phyloP scores from a whole-genome alignment of 2,113 vertebrate species.

The Anguilla rostrata region DNA sequence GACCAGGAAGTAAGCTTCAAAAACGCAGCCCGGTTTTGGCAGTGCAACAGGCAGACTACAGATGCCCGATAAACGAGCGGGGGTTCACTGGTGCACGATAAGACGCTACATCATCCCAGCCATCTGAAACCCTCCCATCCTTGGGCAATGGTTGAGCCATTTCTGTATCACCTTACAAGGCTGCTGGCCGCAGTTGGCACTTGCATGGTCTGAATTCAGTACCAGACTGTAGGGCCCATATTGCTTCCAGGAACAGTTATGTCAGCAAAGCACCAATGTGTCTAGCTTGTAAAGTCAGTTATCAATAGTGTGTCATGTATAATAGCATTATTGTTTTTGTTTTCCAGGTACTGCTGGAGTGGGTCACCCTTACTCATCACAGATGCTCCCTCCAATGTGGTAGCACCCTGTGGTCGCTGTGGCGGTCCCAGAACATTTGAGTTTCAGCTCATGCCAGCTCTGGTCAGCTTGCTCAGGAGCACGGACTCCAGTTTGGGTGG shows the following conservation, averaged over 20 bases:
- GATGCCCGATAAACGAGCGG: too few species aligned
- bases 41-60: background rate
- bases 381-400: constrained; percentile 37
- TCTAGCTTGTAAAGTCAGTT: background rate
- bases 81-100: too few species aligned
- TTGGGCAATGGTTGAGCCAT: too few species aligned
- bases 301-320: background rate
- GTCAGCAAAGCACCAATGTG: background rate
- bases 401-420: constrained; percentile 69
- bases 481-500: constrained; percentile 48
- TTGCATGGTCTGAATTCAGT: too few species aligned
- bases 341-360: constrained; percentile 74
- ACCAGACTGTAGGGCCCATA: too few species aligned
- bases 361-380: constrained; percentile 77
- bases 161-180: too few species aligned
- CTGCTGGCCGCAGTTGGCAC: too few species aligned
- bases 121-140: too few species aligned
- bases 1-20: too few species aligned
- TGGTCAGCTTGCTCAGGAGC: constrained; percentile 75
- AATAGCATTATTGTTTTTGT: background rate
- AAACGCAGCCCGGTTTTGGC: too few species aligned
- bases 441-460: constrained; percentile 83
- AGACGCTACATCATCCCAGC: too few species aligned
- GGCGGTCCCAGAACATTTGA: constrained; percentile 74
- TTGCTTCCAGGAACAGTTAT: background rate